Percentiles rank a stretch among this genome's conserved stretches.
Conservation (phyloP, 2,113 vertebrate genomes). For the Orycteropus afer region DNA sequence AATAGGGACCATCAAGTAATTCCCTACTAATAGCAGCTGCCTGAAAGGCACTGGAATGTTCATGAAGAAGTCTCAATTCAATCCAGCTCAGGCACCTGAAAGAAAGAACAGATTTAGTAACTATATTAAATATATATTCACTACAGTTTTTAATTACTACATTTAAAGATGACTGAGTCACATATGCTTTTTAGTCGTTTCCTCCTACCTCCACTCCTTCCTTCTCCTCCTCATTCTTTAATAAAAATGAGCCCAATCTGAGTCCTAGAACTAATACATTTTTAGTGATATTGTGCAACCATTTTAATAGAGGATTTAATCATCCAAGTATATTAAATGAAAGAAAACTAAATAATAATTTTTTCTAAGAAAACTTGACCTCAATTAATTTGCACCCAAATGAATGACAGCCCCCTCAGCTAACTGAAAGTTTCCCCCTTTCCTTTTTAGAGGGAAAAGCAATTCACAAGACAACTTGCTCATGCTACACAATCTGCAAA, state of each 20-base stretch:
- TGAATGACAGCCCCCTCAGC: background rate
- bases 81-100: background rate
- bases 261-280: background rate
- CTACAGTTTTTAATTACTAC: background rate
- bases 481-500: background rate
- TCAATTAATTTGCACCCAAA: background rate
- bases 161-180: background rate
- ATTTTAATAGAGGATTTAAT: background rate
- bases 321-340: background rate
- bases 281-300: background rate
- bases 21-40: background rate
- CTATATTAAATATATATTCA: background rate
- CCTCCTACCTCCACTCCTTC: background rate
- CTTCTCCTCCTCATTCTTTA: background rate
- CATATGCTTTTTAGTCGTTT: background rate
- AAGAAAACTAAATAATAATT: background rate
- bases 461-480: background rate
- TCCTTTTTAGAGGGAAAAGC: background rate
- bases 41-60: background rate
- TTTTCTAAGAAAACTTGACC: background rate
- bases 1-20: slow-evolving; percentile 49
- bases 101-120: background rate
- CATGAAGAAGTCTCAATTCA: background rate
- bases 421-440: background rate
- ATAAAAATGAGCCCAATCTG: background rate